Base-by-base conservation (phyloP, 2,888 invertebrate genomes). In the Catocala fraxini region DNA sequence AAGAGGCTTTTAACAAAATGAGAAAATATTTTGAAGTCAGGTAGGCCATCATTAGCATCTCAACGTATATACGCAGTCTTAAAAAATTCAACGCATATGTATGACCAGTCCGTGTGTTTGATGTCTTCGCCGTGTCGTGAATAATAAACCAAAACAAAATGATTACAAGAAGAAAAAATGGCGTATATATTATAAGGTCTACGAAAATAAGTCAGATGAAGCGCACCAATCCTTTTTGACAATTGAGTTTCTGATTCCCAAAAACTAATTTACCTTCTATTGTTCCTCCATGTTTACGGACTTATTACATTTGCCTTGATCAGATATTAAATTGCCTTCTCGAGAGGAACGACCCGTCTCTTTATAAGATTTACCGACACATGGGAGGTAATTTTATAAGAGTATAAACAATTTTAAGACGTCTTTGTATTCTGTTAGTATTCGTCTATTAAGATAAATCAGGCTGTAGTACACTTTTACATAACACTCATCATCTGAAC, bases 211-310 rank as follows among this genome's bases (percentile, higher is more conserved):
- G 73, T 73, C 69, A 75, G 76, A 81, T 80, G 82, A 83, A 81
- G 81, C 83, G 75, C 70, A 78, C 76, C 84, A 85, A 87, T 86
- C 85, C 84, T 85, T 87, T 85, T 83, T 83, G 85, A 85, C 89
- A 90, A 91, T 90, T 81, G 89, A 88, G 86, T 91, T 89, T 87
- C 79, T 81, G 81, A 84, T 84, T 83, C 87, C 87, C 86, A 81
- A 87, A 89, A 92, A 91, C 89, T 89, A 90, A 91, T 90, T 92
- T 91, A 90, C 85, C 82, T 87, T 85, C 84, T 85, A 89, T 90
- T 91, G 89, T 92, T 90, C 89, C 84, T 86, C 83, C 88, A 89
- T 90, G 89, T 91, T 91, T 90, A 87, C 87, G 79, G 79, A 87
- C 84, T 90, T 91, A 92, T 91, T 90, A 86, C 87, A 87, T 91